These are phyloP conservation scores for Mesopsocus fuscifrons DNA, from an alignment of 2,888 invertebrate species.

Conservation along the genomic window DNA sequence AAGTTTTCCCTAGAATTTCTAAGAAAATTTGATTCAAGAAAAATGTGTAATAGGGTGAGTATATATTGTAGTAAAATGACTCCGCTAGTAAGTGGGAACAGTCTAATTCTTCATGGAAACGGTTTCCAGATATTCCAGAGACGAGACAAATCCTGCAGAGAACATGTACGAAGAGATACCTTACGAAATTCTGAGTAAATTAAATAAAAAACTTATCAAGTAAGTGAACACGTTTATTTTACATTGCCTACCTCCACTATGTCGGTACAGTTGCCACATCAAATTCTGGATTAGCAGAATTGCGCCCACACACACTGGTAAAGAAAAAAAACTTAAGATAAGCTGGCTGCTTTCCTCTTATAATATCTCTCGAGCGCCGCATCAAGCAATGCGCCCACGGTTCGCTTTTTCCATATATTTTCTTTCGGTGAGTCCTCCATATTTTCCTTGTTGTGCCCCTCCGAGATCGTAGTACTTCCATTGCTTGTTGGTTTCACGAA, in stretches of 20 bases:
- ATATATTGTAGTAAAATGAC: no score
- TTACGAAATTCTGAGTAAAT: slow-evolving; percentile 17
- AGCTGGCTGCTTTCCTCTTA: slow-evolving; percentile 54
- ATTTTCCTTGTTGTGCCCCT: slow-evolving; percentile 12
- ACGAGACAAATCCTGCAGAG: slow-evolving; percentile 39
- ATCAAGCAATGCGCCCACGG: slow-evolving; percentile 56
- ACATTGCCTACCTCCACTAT: no score
- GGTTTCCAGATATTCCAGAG: slow-evolving; percentile 39
- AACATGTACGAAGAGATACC: slow-evolving; percentile 19
- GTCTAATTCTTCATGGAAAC: no score
- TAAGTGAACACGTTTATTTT: no score
- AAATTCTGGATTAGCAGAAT: no score
- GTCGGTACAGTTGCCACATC: no score
- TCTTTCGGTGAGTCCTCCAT: slow-evolving; percentile 31
- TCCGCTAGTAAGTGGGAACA: no score
- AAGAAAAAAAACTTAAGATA: no score
- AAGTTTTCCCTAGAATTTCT: no score
- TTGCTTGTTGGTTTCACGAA: background rate
- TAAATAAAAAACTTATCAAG: background rate
- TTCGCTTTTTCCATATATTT: slow-evolving; percentile 69
- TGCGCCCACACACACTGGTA: no score
- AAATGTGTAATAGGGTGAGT: no score
- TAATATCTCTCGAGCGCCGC: slow-evolving; percentile 58
- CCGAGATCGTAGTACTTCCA: background rate
- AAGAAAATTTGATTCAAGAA: slow-evolving; percentile 8